phyloP scores from a whole-genome alignment of 2,797 vertebrate genomes.

The Sternarchorhynchus goeldii region DNA sequence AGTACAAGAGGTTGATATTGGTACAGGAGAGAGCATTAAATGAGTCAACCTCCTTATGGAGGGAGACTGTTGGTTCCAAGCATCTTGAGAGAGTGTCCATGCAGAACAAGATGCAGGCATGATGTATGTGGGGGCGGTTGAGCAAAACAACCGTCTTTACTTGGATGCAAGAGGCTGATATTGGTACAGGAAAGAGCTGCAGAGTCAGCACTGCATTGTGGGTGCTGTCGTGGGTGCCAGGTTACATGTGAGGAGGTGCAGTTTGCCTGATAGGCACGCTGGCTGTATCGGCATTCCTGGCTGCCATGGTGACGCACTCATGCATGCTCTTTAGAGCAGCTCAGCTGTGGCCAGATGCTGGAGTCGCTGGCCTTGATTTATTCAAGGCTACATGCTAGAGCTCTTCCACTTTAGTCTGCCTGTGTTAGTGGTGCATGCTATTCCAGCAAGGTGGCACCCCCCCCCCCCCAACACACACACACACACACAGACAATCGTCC shows the following conservation, averaged over 20 bases:
- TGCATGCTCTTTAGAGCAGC: slow-evolving; percentile 50
- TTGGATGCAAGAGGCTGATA: background rate
- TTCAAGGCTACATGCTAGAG: slow-evolving; percentile 62
- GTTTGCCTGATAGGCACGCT: slow-evolving; percentile 51
- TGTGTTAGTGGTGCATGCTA: slow-evolving; percentile 47
- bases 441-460: slow-evolving; percentile 41
- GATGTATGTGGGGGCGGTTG: background rate
- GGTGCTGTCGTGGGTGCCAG: background rate
- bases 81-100: background rate
- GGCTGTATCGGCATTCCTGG: slow-evolving; percentile 64
- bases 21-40: no score
- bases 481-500: slow-evolving; percentile 9
- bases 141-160: background rate
- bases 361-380: slow-evolving; percentile 65
- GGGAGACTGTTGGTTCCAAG: background rate
- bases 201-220: background rate
- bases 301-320: slow-evolving; percentile 60
- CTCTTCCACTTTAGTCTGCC: slow-evolving; percentile 58
- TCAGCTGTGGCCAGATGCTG: slow-evolving; percentile 70
- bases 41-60: background rate
- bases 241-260: slow-evolving; percentile 10
- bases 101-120: background rate
- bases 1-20: no score
- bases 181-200: background rate
- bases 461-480: background rate